Conservation (phyloP, 2,888 invertebrate species). For the Chorisops tibialis region DNA sequence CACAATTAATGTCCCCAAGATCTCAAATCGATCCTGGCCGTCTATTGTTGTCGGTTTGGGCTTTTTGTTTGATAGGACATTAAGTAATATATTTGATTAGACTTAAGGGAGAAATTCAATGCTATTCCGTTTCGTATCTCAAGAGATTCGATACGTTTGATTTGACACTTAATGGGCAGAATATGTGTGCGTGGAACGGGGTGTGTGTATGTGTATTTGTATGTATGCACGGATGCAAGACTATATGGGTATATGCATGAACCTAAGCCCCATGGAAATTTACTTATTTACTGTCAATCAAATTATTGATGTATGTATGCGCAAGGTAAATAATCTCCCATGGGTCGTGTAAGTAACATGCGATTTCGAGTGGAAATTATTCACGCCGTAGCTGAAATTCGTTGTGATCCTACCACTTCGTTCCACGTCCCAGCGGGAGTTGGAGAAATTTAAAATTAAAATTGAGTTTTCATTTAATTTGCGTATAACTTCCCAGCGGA, state of each 20-base stretch:
- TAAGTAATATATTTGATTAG: constrained; percentile 27
- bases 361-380: constrained; percentile 16
- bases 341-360: constrained; percentile 20
- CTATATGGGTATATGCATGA: too few relatives aligned
- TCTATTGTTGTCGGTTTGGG: neutral
- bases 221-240: too few relatives aligned
- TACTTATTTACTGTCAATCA: constrained; percentile 20
- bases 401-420: constrained; percentile 1
- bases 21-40: too few relatives aligned
- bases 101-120: constrained; percentile 4
- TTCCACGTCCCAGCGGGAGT: constrained; percentile 5
- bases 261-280: constrained; percentile 7
- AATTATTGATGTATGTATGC: constrained; percentile 10
- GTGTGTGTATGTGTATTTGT: neutral
- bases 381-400: constrained; percentile 8
- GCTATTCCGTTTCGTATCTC: neutral
- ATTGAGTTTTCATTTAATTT: constrained; percentile 26
- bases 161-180: constrained; percentile 18
- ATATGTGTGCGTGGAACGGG: too few relatives aligned
- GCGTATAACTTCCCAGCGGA: constrained; percentile 20
- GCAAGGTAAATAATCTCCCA: constrained; percentile 11
- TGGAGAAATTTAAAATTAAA: constrained; percentile 24
- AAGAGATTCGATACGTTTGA: constrained; percentile 23
- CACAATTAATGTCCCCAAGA: too few relatives aligned
- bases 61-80: constrained; percentile 23